Evolutionary conservation across 2,113 vertebrate species (phyloP), one percentile per base, ranked within the genome.

Genomic region (Anas platyrhynchos): DNA sequence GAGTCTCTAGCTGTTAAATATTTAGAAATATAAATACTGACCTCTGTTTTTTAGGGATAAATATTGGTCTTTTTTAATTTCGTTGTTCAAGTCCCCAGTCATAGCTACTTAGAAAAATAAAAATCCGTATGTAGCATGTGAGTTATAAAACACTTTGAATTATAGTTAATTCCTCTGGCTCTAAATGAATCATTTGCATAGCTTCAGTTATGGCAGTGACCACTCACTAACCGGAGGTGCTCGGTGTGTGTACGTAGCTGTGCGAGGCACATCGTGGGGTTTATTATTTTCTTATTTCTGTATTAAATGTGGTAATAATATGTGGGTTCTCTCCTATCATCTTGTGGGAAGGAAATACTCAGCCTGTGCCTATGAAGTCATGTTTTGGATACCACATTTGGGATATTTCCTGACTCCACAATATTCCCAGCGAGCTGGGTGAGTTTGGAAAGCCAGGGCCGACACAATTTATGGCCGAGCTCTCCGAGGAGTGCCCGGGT

Each of bases 321-420:
- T 22, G 62, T 87, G 83, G 83, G 50, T 62, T 93, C 46, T 67
- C 58, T 88, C 58, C 79, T 88, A 0, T 76, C 54, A 62, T 71
- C 75, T 77, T 73, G 59, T 88, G 91, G 79, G 65, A 76, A 88
- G 83, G 79, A 67, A 84, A 58, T 29, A 29, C 36, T 78, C 36
- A 36, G 89, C 71, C 59, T 78, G 68, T 0, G 23, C 72, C 61
- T 73, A 6, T 34, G 81, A 62, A 77, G 20, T 74, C 43, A 13
- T 63, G 65, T 13, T 80, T 43, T 76, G 74, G 63, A 32, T 81
- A 29, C 63, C 36, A 50, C 46, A 81, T 46, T 16, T n/a, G 65
- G 75, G 54, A 48, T 54, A 0, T 68, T 93, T 68, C 48, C 75
- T 73, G 36, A 4, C 41, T 68, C 61, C 26, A 2, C 7, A 1